Percentiles rank a stretch among this genome's conserved stretches.
These are phyloP conservation scores for Orchesellides sinensis DNA, from an alignment of 2,888 invertebrate genomes.

Conservation along the genomic window DNA sequence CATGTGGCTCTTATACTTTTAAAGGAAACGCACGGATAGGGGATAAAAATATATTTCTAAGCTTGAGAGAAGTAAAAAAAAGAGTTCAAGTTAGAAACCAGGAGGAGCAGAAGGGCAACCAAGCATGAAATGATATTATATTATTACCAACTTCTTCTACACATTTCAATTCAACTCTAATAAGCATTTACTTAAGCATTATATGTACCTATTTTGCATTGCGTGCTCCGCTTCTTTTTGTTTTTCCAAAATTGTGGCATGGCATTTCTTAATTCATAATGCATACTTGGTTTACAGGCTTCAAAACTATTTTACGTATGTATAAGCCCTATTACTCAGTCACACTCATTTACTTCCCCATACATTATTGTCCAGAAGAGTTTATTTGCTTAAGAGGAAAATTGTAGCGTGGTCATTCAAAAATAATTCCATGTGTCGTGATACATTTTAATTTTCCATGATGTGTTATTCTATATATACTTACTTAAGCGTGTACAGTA, in stretches of 20 bases:
- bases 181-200: slow-evolving; percentile 10
- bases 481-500: neutral
- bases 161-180: no score
- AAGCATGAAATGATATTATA: slow-evolving; percentile 64
- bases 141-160: no score
- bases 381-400: slow-evolving; percentile 22
- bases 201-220: neutral
- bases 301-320: no score
- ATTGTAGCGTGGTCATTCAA: neutral
- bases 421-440: slow-evolving; percentile 7
- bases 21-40: slow-evolving; percentile 12
- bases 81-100: slow-evolving; percentile 32
- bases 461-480: slow-evolving; percentile 1
- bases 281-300: slow-evolving; percentile 55
- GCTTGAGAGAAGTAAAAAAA: slow-evolving; percentile 12
- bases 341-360: neutral
- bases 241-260: slow-evolving; percentile 52
- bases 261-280: slow-evolving; percentile 55
- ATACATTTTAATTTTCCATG: slow-evolving; percentile 37
- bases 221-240: slow-evolving; percentile 58
- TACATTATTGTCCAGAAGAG: neutral
- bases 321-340: no score
- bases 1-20: neutral
- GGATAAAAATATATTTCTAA: no score
- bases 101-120: slow-evolving; percentile 42